Evolutionary conservation across 2,888 invertebrate species (phyloP), one percentile per base, ranked within the genome.

Genomic region (Unio pictorum): DNA sequence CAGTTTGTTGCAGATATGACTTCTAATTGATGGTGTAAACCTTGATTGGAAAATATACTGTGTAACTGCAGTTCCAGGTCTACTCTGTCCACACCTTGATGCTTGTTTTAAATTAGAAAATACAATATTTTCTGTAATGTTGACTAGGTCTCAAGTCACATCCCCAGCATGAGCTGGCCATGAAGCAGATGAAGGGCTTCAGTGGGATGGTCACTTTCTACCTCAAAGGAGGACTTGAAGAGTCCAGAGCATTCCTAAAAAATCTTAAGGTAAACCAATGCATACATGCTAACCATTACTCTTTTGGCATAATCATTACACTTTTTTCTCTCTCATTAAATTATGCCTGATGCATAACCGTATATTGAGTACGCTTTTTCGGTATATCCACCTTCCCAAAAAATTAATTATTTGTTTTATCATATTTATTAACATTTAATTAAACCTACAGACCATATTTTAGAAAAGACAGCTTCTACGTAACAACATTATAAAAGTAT

Each of bases 201-300:
- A 88, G 89, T 80, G 90, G 90, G 3, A 90, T 90, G 90, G 80
- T 90, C 3, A 82, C 88, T 8, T 86, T 90, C 81, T 89, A 82
- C 75, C 83, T 90, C 54, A 88, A 89, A 71, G 90, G 90, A 8
- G 90, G 88, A 6, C 70, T 82, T 17, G 73, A 86, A 23, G 86
- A 88, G 69, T 79, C 89, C 3, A 75, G 68, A 30, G 81, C 58
- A 7, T 90, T 90, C 78, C 81, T 90, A 17, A 80, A 86, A 69
- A 78, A 73, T 56, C 75, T 89, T 17, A 89, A 90, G 84, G 89
- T 89, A 67, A 55, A 23, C 23, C 23, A 23, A 23, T 23, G 23
- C 23, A 23, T 23, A 23, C 23, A 23, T 23, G 23, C 23, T 23
- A 23, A 23, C 23, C 23, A 23, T 23, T 23, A 23, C 23, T 23